Evolutionary conservation across 2,113 vertebrate species (phyloP), one percentile per base, ranked within the genome.

Genomic region (Anoplopoma fimbria): DNA sequence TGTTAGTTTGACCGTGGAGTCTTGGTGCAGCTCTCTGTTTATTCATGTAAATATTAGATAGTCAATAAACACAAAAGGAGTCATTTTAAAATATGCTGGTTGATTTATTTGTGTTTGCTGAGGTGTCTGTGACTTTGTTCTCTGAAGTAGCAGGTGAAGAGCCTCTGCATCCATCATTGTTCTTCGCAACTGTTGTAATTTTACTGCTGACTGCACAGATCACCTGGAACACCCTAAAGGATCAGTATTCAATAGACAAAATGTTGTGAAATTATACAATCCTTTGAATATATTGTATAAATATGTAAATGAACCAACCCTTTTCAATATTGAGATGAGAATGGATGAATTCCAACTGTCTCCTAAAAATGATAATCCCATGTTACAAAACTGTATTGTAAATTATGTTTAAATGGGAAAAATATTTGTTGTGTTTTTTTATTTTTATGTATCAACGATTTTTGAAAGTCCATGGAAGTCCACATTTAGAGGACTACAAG

Each of bases 11-110:
- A 40, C 33, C 45, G 74, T 76, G 42, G 53, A 38, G 77, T 31
- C 40, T 49, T 53, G 42, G 63, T 57, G 21, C 69, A 58, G 47
- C 65, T 33, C 40, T 42, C 42, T 63, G 65, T 76, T 70, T 40
- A 14, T 69, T 70, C 64, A 57, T 76, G 81, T 83, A 77, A 71
- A 83, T 77, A 57, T 82, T 31, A 57, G 42, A 76, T 27, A 71
- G 71, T 21, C 36, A 77, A 64, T 71, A 77, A 83, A 82, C 51
- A 49, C 53, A 38, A 74, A 60, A n/a, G 0, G 49, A 29, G n/a
- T 36, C 23, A n/a, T 60, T 60, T 81, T 51, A 38, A 40, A n/a
- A 9, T n/a, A 9, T 38, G 70, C 17, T 14, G 7, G n/a, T 60
- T 60, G 23, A 23, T 27, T 47, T 65, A 2, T 58, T 67, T 45